Base-by-base conservation (phyloP, 2,113 vertebrate genomes). In the Peucedramus taeniatus region DNA sequence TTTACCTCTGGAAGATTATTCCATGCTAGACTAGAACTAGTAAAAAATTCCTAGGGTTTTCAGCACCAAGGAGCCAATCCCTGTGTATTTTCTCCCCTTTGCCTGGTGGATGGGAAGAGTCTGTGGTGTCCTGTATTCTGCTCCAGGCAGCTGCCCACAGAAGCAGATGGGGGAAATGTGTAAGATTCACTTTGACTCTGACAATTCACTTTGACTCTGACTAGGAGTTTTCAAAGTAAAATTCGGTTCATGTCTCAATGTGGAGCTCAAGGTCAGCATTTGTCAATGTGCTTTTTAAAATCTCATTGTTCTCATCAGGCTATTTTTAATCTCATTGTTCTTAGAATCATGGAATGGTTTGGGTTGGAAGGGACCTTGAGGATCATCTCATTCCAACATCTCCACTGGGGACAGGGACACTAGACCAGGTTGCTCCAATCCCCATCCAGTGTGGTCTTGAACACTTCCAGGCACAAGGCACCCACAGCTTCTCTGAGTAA, bases 161-260 rank as follows among this genome's bases (percentile, higher is more conserved):
- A 33, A 45, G 26, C 23, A 82, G 35, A 30, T 19, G 26, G 30
- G 79, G 26, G 22, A 86, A 56, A 65, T 2, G 6, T 27, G 33
- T 3, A 2, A 35, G 39, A 8, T 33, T 45, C 27, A 27, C 26
- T 60, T n/a, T 12, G 40, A 45, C 28, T 26, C 53, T 49, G 50
- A 56, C 11, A 69, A 53, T 69, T 53, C 54, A 33, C 13, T 77
- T 53, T 37, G 39, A 45, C 39, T 37, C 22, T 39, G 27, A 42
- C 10, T 9, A 0, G 15, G 47, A 40, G 15, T 69, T 81, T 49
- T 63, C 63, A 6, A 69, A 65, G 17, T 26, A 33, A 66, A 50
- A 33, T 50, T 82, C 5, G 2, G 24, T 16, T 26, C 51, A 45
- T 1, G 0, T 76, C 42, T 87, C 30, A 45, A 20, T 3, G 0